Base-by-base conservation (phyloP, 2,888 invertebrate species). In the Xestobium rufovillosum region DNA sequence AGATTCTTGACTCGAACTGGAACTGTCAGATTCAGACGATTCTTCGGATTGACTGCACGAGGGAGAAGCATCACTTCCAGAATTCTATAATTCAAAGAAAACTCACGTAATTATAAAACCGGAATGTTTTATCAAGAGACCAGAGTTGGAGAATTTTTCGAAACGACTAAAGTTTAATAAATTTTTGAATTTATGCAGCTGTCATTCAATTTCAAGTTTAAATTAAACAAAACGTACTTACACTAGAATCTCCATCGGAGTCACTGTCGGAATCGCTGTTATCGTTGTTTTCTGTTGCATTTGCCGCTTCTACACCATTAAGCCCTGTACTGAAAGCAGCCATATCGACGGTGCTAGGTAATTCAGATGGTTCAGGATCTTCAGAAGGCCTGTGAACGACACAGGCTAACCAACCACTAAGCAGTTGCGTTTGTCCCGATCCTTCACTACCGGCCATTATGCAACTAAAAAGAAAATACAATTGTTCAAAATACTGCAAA, bases 281-380 rank as follows among this genome's bases (percentile, higher is more conserved):
- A 17, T 56, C 52, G 12, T 49, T 52, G 41, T 57, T 49, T 26
- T 38, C 25, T 15, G 53, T 43, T 36, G 47, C 55, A 33, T 49
- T 52, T 9, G 53, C 44, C 9, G 59, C 55, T 43, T 58, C 56
- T 29, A 60, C 57, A n/a, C n/a, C n/a, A 43, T 45, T 59, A 27
- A 63, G 46, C 37, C 67, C 68, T 44, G 69, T 71, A 59, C 75
- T 77, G 55, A 78, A 73, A 39, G 77, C 77, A 51, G 75, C 73
- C 65, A 78, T 78, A 51, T 78, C 78, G 42, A 78, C 77, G 14
- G 78, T 78, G 15, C 77, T 77, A 9, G 76, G 77, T 50, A 77
- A 63, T 50, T 75, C 72, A 42, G 76, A 74, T 29, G 73, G 72
- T 57, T 77, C 76, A 9, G 73, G 73, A 60, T 77, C 77, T 56